A percentile compares a stretch with the other conserved stretches of the same genome.
Evolutionary conservation across 2,797 vertebrate species (phyloP).

Genomic region (Danio tinwini): DNA sequence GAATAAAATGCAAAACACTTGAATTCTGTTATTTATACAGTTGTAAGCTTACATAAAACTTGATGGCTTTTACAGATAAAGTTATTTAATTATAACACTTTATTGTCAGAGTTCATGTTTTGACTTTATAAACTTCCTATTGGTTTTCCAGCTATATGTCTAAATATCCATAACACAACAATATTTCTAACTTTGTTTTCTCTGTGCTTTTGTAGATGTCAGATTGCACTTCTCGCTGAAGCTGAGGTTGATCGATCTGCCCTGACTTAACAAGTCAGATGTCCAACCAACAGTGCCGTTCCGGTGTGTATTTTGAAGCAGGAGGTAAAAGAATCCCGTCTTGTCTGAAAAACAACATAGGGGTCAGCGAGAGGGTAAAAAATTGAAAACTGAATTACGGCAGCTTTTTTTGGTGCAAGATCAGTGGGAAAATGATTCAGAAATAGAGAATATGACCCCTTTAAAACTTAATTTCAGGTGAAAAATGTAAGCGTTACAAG

Average conservation of each 20-base stretch:
- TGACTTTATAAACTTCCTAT: not conserved
- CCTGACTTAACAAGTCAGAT: not conserved
- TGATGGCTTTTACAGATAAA: no score
- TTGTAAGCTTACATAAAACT: not conserved
- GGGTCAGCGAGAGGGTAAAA: not conserved
- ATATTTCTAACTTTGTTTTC: not conserved
- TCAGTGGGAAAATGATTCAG: not conserved
- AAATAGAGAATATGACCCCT: not conserved
- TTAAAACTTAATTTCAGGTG: not conserved
- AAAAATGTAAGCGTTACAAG: conserved; percentile 16
- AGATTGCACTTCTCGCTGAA: not conserved
- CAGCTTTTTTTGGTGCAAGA: not conserved
- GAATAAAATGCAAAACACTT: not conserved
- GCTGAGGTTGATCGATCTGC: not conserved
- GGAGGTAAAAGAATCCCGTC: not conserved
- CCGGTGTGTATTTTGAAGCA: not conserved
- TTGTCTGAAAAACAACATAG: not conserved
- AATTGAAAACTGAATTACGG: not conserved
- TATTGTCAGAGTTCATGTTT: not conserved
- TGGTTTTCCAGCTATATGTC: not conserved
- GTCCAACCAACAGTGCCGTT: not conserved
- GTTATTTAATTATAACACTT: not conserved
- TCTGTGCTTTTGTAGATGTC: not conserved
- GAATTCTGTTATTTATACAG: not conserved
- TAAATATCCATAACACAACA: not conserved